A percentile compares a stretch with the other conserved stretches of the same genome.
Conservation (phyloP, 2,113 vertebrate genomes). For the Burhinus oedicnemus region DNA sequence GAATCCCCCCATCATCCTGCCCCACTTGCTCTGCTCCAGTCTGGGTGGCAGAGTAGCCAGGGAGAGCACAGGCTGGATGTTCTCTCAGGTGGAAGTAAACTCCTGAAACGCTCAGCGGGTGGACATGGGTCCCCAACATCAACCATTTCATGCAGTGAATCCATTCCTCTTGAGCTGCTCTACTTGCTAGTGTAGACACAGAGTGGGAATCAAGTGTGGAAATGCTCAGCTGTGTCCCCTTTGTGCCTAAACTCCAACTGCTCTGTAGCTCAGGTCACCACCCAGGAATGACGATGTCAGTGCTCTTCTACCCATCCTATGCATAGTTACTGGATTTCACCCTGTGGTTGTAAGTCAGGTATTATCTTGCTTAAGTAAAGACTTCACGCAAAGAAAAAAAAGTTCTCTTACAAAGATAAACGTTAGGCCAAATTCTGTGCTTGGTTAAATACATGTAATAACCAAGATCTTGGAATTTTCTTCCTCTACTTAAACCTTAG, state of each 20-base stretch:
- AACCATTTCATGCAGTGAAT: fast-evolving
- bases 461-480: neutral
- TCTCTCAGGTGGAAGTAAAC: neutral
- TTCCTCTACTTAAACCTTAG: neutral
- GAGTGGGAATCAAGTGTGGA: neutral
- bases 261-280: neutral
- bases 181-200: fast-evolving
- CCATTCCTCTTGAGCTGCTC: neutral
- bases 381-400: neutral
- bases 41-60: fast-evolving
- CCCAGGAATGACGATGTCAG: neutral
- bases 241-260: neutral
- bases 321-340: neutral
- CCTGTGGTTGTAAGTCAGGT: neutral
- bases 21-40: no score
- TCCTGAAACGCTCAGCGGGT: fast-evolving
- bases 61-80: neutral
- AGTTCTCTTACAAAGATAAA: neutral
- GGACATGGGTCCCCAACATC: neutral
- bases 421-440: neutral
- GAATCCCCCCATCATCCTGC: neutral
- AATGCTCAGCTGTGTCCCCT: neutral
- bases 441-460: neutral
- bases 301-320: neutral
- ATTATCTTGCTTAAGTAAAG: neutral